Evolutionary conservation across 2,113 vertebrate species (phyloP).

Genomic region (Colinus virginianus): DNA sequence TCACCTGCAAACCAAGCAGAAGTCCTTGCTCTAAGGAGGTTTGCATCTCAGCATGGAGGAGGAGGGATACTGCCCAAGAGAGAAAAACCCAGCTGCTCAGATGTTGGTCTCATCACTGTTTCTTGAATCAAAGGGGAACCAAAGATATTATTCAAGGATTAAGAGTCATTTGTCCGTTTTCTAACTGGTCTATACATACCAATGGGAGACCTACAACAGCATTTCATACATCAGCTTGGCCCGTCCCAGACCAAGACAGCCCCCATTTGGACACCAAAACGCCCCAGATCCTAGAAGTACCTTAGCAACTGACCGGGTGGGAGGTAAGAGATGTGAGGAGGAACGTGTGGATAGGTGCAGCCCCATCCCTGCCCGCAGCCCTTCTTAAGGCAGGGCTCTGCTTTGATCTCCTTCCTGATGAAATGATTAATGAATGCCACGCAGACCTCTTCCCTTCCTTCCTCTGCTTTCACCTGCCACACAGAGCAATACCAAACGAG

Average conservation of each 20-base stretch:
- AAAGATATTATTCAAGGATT: background rate
- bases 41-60: background rate
- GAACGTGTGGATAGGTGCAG: conserved; percentile 17
- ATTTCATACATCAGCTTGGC: background rate
- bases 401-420: conserved; percentile 64
- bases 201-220: background rate
- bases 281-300: background rate
- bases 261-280: fast-evolving
- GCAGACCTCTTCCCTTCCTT: conserved; percentile 57
- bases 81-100: background rate
- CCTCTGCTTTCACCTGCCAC: conserved; percentile 37
- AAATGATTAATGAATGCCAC: conserved; percentile 66
- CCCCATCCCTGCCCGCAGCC: background rate
- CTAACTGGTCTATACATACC: background rate
- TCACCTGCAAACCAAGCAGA: background rate
- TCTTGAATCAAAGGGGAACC: background rate
- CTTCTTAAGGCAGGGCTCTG: conserved; percentile 49
- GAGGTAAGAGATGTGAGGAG: background rate
- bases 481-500: conserved; percentile 66
- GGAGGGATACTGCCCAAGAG: background rate
- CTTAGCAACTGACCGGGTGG: background rate
- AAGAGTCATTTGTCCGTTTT: background rate
- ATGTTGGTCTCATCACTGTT: background rate
- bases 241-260: background rate
- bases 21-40: background rate